phyloP scores from a whole-genome alignment of 2,797 vertebrate species.

The Apogon talboti region DNA sequence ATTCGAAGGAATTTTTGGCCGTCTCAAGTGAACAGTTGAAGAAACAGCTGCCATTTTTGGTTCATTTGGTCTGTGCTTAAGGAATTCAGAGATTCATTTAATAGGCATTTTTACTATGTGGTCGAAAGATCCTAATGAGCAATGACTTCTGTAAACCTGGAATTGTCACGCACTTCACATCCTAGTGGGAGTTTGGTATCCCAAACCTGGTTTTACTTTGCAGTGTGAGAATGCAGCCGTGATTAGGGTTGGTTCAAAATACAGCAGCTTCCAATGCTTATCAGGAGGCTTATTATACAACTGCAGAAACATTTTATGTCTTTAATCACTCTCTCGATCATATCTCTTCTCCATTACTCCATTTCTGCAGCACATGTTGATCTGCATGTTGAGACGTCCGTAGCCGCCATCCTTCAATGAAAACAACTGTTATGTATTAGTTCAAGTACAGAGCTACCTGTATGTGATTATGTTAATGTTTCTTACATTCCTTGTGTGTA shows the following conservation, averaged over 20 bases:
- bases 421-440: slow-evolving; percentile 10
- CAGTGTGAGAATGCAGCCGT: slow-evolving; percentile 20
- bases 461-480: slow-evolving; percentile 14
- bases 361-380: too few relatives aligned
- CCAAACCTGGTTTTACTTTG: slow-evolving; percentile 32
- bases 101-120: slow-evolving; percentile 33
- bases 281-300: slow-evolving; percentile 3
- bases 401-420: background rate
- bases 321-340: background rate
- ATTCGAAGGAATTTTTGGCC: slow-evolving; percentile 57
- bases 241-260: slow-evolving; percentile 9
- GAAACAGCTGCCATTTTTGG: slow-evolving; percentile 44
- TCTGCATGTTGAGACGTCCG: background rate
- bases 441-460: background rate
- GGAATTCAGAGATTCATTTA: slow-evolving; percentile 45
- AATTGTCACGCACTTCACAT: slow-evolving; percentile 40
- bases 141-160: slow-evolving; percentile 39
- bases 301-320: background rate
- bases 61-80: slow-evolving; percentile 10
- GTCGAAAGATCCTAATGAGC: slow-evolving; percentile 36
- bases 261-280: slow-evolving; percentile 4
- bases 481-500: background rate
- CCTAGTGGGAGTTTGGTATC: slow-evolving; percentile 28
- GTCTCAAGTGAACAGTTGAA: slow-evolving; percentile 16
- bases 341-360: too few relatives aligned